phyloP scores from a whole-genome alignment of 2,888 invertebrate species.

The Torymus tubicola region DNA sequence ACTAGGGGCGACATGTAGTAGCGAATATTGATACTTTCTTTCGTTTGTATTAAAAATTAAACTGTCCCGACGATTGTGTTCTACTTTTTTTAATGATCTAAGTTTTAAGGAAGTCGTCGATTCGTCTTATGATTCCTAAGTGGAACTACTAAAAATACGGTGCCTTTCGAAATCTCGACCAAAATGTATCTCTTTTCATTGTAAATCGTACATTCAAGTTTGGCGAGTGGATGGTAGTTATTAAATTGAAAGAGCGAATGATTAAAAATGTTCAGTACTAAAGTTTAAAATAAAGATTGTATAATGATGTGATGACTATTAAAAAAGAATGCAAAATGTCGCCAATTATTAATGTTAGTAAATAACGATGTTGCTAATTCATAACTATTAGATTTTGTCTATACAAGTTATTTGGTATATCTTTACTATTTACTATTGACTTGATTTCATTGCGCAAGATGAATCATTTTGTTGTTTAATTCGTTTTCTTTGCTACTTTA shows the following conservation, averaged over 20 bases:
- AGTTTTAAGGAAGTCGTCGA: slow-evolving; percentile 59
- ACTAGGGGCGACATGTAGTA: slow-evolving; percentile 66
- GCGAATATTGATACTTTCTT: slow-evolving; percentile 54
- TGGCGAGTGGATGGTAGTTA: slow-evolving; percentile 8
- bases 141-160: slow-evolving; percentile 45
- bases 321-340: slow-evolving; percentile 22
- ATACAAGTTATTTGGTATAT: slow-evolving; percentile 46
- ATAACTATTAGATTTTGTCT: slow-evolving; percentile 37
- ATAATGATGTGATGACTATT: slow-evolving; percentile 22
- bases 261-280: slow-evolving; percentile 9
- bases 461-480: slow-evolving; percentile 72
- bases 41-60: slow-evolving; percentile 55
- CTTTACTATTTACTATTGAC: slow-evolving; percentile 66
- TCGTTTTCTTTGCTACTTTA: slow-evolving; percentile 60
- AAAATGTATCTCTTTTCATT: slow-evolving; percentile 31
- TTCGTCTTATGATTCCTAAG: slow-evolving; percentile 44
- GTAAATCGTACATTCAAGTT: slow-evolving; percentile 31
- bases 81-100: slow-evolving; percentile 56
- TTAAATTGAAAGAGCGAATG: slow-evolving; percentile 28
- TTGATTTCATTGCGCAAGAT: slow-evolving; percentile 73
- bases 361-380: slow-evolving; percentile 43
- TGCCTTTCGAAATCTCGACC: slow-evolving; percentile 55
- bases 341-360: slow-evolving; percentile 44
- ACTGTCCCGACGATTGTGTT: slow-evolving; percentile 37
- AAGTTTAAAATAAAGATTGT: slow-evolving; percentile 35